Evolutionary conservation across 2,797 vertebrate species (phyloP).

Genomic region (Sebastes vulpes): DNA sequence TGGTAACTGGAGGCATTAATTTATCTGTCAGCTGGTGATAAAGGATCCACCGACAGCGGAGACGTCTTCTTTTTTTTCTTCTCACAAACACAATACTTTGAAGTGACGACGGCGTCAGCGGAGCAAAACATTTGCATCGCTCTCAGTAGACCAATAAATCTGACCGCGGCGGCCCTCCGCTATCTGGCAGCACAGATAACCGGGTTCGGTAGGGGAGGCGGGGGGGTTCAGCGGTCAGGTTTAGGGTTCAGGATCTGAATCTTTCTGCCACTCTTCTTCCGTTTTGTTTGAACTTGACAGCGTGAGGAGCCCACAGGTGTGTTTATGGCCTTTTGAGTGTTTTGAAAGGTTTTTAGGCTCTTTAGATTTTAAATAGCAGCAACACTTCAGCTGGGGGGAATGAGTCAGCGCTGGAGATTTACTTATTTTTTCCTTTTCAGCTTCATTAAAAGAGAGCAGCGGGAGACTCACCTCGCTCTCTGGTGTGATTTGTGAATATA

Average conservation of each 20-base stretch:
- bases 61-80: background rate
- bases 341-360: background rate
- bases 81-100: background rate
- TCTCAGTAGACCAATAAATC: background rate
- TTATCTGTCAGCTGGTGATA: conserved; percentile 46
- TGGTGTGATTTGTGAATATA: background rate
- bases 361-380: background rate
- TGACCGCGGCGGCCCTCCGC: background rate
- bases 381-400: background rate
- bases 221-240: background rate
- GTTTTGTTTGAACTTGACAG: background rate
- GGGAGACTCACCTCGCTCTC: background rate
- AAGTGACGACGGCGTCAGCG: background rate
- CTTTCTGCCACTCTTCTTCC: conserved; percentile 2
- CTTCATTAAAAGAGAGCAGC: background rate
- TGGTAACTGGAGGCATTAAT: conserved; percentile 29
- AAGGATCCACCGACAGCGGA: conserved; percentile 17
- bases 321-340: background rate
- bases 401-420: background rate
- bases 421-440: background rate
- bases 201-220: background rate
- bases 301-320: background rate
- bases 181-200: background rate
- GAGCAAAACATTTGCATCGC: background rate
- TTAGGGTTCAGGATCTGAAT: conserved; percentile 5